Conservation (phyloP, 2,113 vertebrate species). For the Burhinus oedicnemus region DNA sequence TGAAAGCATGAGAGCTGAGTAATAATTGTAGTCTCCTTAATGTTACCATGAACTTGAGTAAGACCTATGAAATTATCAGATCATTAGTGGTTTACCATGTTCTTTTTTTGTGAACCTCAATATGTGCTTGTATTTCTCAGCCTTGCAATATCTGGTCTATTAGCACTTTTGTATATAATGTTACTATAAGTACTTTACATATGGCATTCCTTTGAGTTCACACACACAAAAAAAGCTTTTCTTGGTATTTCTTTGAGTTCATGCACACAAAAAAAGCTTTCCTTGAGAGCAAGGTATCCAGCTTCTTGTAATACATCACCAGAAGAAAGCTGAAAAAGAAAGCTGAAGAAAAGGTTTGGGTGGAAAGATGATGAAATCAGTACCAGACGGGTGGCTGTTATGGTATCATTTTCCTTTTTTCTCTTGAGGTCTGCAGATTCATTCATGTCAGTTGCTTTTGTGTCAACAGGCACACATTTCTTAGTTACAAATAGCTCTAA, state of each 20-base stretch:
- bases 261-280: neutral
- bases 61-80: neutral
- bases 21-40: neutral
- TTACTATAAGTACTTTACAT: slow-evolving; percentile 35
- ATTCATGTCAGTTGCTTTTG: neutral
- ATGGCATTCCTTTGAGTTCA: neutral
- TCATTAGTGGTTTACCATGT: neutral
- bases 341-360: neutral
- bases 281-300: neutral
- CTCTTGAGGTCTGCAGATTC: neutral
- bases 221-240: neutral
- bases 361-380: neutral
- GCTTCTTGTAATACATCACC: neutral
- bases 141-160: slow-evolving; percentile 8
- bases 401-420: neutral
- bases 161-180: slow-evolving; percentile 15
- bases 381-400: neutral
- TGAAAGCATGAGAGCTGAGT: neutral
- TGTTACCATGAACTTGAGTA: neutral
- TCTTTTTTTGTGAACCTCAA: neutral
- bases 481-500: slow-evolving; percentile 30
- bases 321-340: neutral
- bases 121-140: neutral
- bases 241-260: neutral
- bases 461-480: neutral